A percentile compares a stretch with the other conserved stretches of the same genome.
These are phyloP conservation scores for Synergus laeviventris DNA, from an alignment of 2,888 invertebrate species.

Conservation along the genomic window DNA sequence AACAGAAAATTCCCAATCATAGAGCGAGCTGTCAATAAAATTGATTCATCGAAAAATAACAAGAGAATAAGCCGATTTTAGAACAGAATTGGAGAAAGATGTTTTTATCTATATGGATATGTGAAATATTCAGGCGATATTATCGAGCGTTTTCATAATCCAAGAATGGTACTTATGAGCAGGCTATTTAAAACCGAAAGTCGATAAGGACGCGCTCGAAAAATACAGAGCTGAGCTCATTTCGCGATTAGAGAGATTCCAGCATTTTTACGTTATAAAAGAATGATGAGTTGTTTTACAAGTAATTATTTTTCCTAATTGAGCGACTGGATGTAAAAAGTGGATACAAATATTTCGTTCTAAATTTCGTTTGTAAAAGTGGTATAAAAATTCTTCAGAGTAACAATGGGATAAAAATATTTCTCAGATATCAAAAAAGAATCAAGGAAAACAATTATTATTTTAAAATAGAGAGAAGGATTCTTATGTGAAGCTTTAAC, in stretches of 20 bases:
- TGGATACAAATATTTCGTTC: too few relatives aligned
- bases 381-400: too few relatives aligned
- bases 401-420: not conserved
- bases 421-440: not conserved
- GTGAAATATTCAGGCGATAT: constrained; percentile 20
- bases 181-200: constrained; percentile 20
- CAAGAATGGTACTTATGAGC: not conserved
- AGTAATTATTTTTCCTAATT: too few relatives aligned
- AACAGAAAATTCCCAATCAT: not conserved
- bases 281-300: not conserved
- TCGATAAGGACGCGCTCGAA: constrained; percentile 4
- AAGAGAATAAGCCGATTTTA: not conserved
- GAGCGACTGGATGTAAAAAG: too few relatives aligned
- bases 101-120: constrained; percentile 9
- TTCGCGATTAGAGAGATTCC: not conserved
- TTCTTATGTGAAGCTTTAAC: not conserved
- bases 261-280: not conserved
- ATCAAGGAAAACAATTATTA: not conserved
- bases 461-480: constrained; percentile 9
- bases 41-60: not conserved
- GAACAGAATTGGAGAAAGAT: not conserved
- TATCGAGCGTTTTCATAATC: constrained; percentile 1
- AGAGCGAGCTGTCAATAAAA: not conserved
- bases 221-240: not conserved
- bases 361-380: too few relatives aligned